phyloP scores from a whole-genome alignment of 1,140 invertebrate genomes.

The Temnothorax longispinosus region DNA sequence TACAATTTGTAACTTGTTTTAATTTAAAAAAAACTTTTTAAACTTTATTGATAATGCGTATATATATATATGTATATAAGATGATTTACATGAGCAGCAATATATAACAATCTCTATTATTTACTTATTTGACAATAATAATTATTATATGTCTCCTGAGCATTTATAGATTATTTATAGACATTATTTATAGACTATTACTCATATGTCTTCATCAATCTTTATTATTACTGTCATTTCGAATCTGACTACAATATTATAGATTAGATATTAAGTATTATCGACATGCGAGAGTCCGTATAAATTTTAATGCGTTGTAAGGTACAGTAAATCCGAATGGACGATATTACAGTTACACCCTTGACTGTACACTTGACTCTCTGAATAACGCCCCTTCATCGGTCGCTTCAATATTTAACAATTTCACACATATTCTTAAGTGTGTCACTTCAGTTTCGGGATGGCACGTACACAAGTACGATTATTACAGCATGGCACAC shows the following conservation, averaged over 20 bases:
- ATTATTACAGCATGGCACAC: background rate
- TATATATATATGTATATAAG: background rate
- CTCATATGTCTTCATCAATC: background rate
- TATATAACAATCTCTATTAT: background rate
- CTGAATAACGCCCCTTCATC: background rate
- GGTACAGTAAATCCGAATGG: background rate
- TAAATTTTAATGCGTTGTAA: slow-evolving; percentile 3
- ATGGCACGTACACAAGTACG: background rate
- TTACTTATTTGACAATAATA: background rate
- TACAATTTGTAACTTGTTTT: background rate
- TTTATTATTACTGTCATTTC: background rate
- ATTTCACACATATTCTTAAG: slow-evolving; percentile 13
- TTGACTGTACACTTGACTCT: slow-evolving; percentile 8
- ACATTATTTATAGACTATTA: background rate
- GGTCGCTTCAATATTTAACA: slow-evolving; percentile 26
- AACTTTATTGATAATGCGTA: background rate
- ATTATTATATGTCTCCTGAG: background rate
- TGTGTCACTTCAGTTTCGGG: background rate
- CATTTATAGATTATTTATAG: background rate
- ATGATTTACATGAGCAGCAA: too few species aligned
- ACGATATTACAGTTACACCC: background rate
- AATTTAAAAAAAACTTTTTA: background rate
- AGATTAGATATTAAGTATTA: background rate
- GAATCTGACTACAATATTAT: background rate
- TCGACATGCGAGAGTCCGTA: background rate